These are phyloP conservation scores for Etheostoma cragini DNA, from an alignment of 2,113 vertebrate genomes.

Conservation along the genomic window DNA sequence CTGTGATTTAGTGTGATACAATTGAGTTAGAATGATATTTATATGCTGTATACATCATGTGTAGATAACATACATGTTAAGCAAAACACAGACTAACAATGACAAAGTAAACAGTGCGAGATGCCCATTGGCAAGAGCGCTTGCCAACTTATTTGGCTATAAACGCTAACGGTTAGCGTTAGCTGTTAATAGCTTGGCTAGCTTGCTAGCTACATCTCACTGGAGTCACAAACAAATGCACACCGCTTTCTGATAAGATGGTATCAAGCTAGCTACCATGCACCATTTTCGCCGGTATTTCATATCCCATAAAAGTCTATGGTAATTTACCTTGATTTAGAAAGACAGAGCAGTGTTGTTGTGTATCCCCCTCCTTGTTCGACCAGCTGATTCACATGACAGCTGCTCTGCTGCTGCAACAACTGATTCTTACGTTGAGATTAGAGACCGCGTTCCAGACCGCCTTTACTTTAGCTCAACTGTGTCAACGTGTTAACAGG, in stretches of 20 bases:
- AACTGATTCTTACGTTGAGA: slow-evolving; percentile 42
- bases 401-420: slow-evolving; percentile 54
- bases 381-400: slow-evolving; percentile 83
- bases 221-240: slow-evolving; percentile 50
- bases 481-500: background rate
- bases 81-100: background rate
- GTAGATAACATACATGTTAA: background rate
- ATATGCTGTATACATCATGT: background rate
- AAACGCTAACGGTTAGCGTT: slow-evolving; percentile 62
- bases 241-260: background rate
- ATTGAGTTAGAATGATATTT: background rate
- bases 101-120: background rate
- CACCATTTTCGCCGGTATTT: background rate
- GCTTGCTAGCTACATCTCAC: slow-evolving; percentile 42
- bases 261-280: background rate
- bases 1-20: slow-evolving; percentile 6
- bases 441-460: slow-evolving; percentile 10
- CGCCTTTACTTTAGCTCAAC: background rate
- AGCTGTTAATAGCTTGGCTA: slow-evolving; percentile 66
- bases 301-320: background rate
- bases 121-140: slow-evolving; percentile 3
- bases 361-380: slow-evolving; percentile 74
- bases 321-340: slow-evolving; percentile 60
- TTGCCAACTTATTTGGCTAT: slow-evolving; percentile 55
- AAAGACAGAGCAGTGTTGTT: slow-evolving; percentile 55